phyloP scores from a whole-genome alignment of 2,888 invertebrate genomes.

The Tortrix viridana region DNA sequence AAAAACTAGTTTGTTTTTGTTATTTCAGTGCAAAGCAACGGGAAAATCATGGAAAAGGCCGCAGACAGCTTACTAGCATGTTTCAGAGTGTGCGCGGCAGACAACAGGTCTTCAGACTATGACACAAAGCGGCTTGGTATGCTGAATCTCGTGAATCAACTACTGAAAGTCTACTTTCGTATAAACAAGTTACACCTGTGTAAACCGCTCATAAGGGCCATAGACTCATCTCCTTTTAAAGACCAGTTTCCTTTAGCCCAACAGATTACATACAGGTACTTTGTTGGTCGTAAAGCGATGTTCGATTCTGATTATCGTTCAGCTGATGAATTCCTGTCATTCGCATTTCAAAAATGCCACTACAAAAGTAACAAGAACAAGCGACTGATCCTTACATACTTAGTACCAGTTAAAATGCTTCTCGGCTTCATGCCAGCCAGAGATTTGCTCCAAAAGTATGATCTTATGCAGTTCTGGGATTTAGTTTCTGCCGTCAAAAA shows the following conservation, averaged over 20 bases:
- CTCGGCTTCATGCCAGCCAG: constrained; percentile 97
- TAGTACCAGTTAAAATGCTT: constrained; percentile 98
- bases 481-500: constrained; percentile 94
- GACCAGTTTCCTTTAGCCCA: constrained; percentile 96
- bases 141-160: constrained; percentile 97
- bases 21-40: constrained; percentile 76
- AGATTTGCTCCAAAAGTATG: constrained; percentile 92
- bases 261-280: constrained; percentile 98
- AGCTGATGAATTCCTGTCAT: constrained; percentile 96
- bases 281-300: constrained; percentile 98
- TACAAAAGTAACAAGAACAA: constrained; percentile 93
- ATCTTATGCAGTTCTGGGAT: constrained; percentile 95
- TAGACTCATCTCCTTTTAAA: constrained; percentile 95
- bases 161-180: constrained; percentile 96
- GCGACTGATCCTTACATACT: constrained; percentile 95
- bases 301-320: constrained; percentile 98
- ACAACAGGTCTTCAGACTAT: constrained; percentile 94
- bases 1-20: constrained; percentile 15
- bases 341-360: constrained; percentile 96
- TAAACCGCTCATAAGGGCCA: constrained; percentile 97
- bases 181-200: constrained; percentile 95
- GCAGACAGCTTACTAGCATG: constrained; percentile 96
- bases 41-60: constrained; percentile 94
- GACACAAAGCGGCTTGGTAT: constrained; percentile 98
- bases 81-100: constrained; percentile 97